Conservation (phyloP, 2,888 invertebrate genomes). For the Dione juno region DNA sequence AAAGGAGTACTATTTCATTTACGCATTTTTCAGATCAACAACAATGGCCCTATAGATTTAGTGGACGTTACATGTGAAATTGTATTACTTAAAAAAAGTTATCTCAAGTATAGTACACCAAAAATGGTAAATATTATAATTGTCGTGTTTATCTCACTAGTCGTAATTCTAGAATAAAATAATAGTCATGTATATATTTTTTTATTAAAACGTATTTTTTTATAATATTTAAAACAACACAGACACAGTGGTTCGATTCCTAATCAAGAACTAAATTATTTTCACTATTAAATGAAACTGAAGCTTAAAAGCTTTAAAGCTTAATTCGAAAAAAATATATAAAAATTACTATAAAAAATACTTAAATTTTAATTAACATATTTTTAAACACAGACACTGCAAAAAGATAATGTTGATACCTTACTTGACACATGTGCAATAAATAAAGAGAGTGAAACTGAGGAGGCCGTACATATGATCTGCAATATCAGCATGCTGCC, state of each 20-base stretch:
- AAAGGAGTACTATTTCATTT: neutral
- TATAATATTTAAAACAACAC: too few species aligned
- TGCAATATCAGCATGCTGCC: neutral
- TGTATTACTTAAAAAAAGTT: conserved; percentile 29
- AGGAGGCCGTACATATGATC: neutral
- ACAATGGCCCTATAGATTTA: conserved; percentile 55
- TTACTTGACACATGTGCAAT: neutral
- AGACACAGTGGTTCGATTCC: too few species aligned
- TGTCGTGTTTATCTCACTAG: too few species aligned
- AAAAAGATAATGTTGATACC: neutral
- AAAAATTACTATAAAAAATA: too few species aligned
- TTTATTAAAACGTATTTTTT: too few species aligned
- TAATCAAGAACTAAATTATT: too few species aligned
- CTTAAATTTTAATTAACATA: too few species aligned
- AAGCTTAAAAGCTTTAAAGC: too few species aligned
- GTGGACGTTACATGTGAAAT: conserved; percentile 45
- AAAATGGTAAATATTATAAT: conserved; percentile 9
- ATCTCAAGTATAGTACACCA: conserved; percentile 17
- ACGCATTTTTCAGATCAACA: conserved; percentile 54
- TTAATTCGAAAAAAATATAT: too few species aligned
- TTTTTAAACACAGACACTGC: conserved; percentile 8
- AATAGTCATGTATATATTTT: too few species aligned
- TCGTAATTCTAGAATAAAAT: too few species aligned
- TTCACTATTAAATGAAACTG: too few species aligned
- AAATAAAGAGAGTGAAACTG: neutral